A percentile compares a stretch with the other conserved stretches of the same genome.
These are phyloP conservation scores for Macrophya alboannulata DNA, from an alignment of 2,888 invertebrate genomes.

Conservation along the genomic window DNA sequence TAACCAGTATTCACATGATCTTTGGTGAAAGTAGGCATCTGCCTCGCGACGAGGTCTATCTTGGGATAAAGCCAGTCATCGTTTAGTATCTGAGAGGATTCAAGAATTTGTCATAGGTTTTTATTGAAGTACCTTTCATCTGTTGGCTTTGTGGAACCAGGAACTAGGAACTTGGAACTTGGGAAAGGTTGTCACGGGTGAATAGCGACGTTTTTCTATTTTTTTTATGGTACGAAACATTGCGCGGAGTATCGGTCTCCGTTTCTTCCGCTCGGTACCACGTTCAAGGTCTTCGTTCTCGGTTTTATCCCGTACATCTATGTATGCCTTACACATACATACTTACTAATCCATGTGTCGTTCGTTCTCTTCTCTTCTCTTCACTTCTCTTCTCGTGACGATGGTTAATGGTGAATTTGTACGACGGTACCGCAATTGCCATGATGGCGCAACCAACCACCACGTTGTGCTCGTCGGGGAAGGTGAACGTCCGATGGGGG, in stretches of 20 bases:
- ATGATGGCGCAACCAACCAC: conserved; percentile 53
- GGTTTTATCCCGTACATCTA: conserved; percentile 25
- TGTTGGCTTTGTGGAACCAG: neutral
- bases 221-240: conserved; percentile 17
- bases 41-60: neutral
- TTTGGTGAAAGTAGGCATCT: conserved; percentile 41
- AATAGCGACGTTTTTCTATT: conserved; percentile 15
- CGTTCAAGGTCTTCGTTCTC: conserved; percentile 43
- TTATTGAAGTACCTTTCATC: neutral
- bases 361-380: neutral
- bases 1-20: no score
- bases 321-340: neutral
- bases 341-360: neutral
- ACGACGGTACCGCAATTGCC: conserved; percentile 52
- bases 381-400: neutral
- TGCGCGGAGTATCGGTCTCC: conserved; percentile 2
- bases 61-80: neutral
- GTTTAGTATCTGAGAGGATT: neutral
- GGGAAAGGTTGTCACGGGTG: conserved; percentile 31
- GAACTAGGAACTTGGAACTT: conserved; percentile 35
- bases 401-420: conserved; percentile 49
- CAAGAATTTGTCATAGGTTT: conserved; percentile 7
- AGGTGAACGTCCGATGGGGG: conserved; percentile 54
- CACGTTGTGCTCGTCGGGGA: conserved; percentile 45
- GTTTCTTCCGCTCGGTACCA: conserved; percentile 30